Evolutionary conservation across 2,797 vertebrate genomes (phyloP).

Genomic region (Leucoraja ocellata): DNA sequence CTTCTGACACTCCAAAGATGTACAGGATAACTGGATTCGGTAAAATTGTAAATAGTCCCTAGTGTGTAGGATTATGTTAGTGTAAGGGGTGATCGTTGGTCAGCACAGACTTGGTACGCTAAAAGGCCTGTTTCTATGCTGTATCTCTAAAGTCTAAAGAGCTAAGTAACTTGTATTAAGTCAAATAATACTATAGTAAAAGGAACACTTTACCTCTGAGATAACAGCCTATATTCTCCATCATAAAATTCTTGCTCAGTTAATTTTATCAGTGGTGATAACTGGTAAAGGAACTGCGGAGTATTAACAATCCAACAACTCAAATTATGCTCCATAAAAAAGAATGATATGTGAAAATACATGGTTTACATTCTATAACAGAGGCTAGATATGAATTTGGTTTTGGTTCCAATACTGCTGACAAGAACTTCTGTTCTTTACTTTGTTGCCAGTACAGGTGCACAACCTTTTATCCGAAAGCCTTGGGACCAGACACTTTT

Average conservation of each 20-base stretch:
- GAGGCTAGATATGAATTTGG: not conserved
- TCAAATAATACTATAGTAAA: not conserved
- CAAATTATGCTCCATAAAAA: not conserved
- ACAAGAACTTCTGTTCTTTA: not conserved
- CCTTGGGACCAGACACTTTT: too few relatives aligned
- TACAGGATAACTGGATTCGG: too few relatives aligned
- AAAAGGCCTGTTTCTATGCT: too few relatives aligned
- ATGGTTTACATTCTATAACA: not conserved
- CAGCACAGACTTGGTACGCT: too few relatives aligned
- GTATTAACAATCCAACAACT: conserved; percentile 13
- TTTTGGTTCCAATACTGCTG: not conserved
- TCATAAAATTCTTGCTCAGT: conserved; percentile 30
- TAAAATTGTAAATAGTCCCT: too few relatives aligned
- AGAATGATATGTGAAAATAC: accelerated
- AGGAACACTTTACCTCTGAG: not conserved
- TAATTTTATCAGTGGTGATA: not conserved
- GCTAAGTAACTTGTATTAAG: not conserved
- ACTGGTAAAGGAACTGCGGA: not conserved
- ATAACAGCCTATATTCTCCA: not conserved
- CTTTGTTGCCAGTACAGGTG: not conserved
- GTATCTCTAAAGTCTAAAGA: not conserved
- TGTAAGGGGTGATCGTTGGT: too few relatives aligned
- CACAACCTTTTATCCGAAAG: too few relatives aligned
- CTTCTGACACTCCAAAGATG: too few relatives aligned
- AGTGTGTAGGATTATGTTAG: too few relatives aligned